A percentile compares a stretch with the other conserved stretches of the same genome.
These are phyloP conservation scores for Agapostemon virescens DNA, from an alignment of 2,888 invertebrate genomes.

Conservation along the genomic window DNA sequence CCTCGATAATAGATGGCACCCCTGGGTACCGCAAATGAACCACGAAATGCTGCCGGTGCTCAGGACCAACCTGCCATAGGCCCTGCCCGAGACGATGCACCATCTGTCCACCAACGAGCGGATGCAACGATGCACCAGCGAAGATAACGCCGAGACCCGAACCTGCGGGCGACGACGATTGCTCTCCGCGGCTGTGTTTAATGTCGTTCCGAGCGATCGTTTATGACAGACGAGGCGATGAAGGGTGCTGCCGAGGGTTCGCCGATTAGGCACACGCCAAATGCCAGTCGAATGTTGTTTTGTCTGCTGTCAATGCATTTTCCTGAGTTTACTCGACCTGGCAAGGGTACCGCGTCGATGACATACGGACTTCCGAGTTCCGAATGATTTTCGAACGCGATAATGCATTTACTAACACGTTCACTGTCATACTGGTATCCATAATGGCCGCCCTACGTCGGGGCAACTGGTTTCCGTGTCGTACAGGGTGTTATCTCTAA, in stretches of 20 bases:
- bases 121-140: slow-evolving; percentile 56
- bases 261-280: slow-evolving; percentile 48
- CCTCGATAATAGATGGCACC: slow-evolving; percentile 80
- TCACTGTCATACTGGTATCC: neutral
- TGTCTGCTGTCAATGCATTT: neutral
- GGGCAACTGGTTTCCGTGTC: too few relatives aligned
- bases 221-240: slow-evolving; percentile 54
- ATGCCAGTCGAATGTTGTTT: slow-evolving; percentile 42
- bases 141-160: slow-evolving; percentile 58
- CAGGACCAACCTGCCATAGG: slow-evolving; percentile 79
- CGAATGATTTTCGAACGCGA: neutral
- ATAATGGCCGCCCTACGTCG: neutral
- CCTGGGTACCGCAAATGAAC: slow-evolving; percentile 81
- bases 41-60: slow-evolving; percentile 80
- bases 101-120: slow-evolving; percentile 73
- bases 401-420: neutral
- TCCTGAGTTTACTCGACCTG: neutral
- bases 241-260: slow-evolving; percentile 47
- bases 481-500: too few relatives aligned
- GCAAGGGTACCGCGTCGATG: neutral
- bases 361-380: slow-evolving; percentile 2
- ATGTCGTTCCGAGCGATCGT: slow-evolving; percentile 42
- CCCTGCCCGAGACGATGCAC: slow-evolving; percentile 69
- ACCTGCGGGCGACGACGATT: slow-evolving; percentile 12
- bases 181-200: slow-evolving; percentile 50